Evolutionary conservation across 2,797 vertebrate genomes (phyloP).

Genomic region (Leptodactylus fallax): DNA sequence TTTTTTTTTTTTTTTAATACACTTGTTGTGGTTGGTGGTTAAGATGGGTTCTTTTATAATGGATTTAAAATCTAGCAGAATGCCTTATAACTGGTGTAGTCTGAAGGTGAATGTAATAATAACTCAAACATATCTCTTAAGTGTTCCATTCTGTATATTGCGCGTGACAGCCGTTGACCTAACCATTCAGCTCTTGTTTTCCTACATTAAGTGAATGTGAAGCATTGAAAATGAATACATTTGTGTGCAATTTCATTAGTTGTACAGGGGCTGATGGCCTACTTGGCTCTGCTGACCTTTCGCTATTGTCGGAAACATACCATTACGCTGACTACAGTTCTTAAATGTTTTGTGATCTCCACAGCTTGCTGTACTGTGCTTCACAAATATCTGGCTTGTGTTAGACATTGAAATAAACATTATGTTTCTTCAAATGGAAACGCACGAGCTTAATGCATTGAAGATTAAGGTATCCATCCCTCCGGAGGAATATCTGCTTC

Average conservation of each 20-base stretch:
- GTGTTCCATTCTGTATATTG: background rate
- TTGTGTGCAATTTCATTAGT: background rate
- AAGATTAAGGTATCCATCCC: slow-evolving; percentile 44
- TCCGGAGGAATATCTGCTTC: slow-evolving; percentile 26
- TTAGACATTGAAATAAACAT: slow-evolving; percentile 34
- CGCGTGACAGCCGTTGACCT: background rate
- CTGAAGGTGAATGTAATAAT: background rate
- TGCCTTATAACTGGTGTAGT: background rate
- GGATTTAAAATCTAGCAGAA: background rate
- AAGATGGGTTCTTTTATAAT: background rate
- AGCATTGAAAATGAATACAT: slow-evolving; percentile 5
- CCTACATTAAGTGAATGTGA: background rate
- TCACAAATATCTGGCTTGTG: background rate
- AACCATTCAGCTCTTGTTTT: background rate
- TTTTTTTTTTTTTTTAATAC: background rate
- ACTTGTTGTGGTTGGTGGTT: background rate
- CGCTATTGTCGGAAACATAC: background rate
- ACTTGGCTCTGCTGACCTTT: background rate
- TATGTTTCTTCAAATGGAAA: slow-evolving; percentile 33
- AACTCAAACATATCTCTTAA: background rate
- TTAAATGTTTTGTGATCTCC: background rate
- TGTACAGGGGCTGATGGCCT: background rate
- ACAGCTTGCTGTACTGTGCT: background rate
- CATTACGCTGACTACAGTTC: background rate
- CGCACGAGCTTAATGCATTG: slow-evolving; percentile 50